Percentiles rank a stretch among this genome's conserved stretches.
Conservation (phyloP, 2,797 vertebrate genomes). For the Poeciliopsis infans region DNA sequence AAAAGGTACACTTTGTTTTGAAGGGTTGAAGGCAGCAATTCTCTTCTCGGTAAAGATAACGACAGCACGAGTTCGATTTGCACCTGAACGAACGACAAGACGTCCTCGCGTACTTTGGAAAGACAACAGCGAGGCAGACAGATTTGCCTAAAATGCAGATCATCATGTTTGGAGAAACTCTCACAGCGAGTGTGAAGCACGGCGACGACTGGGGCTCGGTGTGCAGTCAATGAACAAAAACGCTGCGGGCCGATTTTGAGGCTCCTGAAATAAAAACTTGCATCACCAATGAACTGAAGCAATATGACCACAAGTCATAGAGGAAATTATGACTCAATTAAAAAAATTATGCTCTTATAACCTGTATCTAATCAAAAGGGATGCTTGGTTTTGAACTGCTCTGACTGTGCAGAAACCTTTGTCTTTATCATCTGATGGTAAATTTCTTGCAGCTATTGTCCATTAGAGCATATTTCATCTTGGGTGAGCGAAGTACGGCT, state of each 20-base stretch:
- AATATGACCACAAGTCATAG: not conserved
- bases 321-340: not conserved
- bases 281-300: not conserved
- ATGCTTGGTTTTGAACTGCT: not conserved
- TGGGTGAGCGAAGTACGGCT: conserved; percentile 19
- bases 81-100: not conserved
- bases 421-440: not conserved
- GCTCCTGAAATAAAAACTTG: not conserved
- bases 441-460: conserved; percentile 32
- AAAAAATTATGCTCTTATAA: not conserved
- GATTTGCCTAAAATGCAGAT: not conserved
- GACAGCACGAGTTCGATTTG: not conserved
- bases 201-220: not conserved
- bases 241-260: too few relatives aligned
- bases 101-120: not conserved
- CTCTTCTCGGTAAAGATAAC: not conserved
- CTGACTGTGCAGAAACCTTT: not conserved
- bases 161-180: not conserved
- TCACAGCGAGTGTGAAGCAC: not conserved
- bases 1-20: not conserved
- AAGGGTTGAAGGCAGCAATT: not conserved
- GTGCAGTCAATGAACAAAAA: not conserved
- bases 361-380: not conserved
- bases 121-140: not conserved
- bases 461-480: conserved; percentile 36